Evolutionary conservation across 1,140 invertebrate genomes (phyloP).

Genomic region (Scaptomyza graminum): DNA sequence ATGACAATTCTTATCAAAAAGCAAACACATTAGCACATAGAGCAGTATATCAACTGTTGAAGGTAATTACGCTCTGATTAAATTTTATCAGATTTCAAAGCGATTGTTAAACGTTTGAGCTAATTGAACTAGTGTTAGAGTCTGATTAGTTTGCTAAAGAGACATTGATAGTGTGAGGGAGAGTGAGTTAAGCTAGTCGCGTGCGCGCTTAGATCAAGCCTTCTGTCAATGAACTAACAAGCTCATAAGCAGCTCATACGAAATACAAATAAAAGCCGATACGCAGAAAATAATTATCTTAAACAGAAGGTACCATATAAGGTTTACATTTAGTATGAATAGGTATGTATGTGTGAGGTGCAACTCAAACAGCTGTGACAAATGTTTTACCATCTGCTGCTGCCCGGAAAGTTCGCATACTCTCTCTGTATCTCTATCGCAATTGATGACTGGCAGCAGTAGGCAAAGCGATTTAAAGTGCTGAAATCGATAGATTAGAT

Average conservation of each 20-base stretch:
- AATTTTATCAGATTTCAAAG: slow-evolving; percentile 21
- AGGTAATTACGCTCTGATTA: slow-evolving; percentile 14
- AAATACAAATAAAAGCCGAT: background rate
- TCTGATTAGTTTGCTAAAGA: slow-evolving; percentile 19
- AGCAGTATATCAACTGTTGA: slow-evolving; percentile 17
- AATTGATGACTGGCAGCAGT: background rate
- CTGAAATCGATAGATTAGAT: slow-evolving; percentile 65
- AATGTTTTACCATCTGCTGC: slow-evolving; percentile 48
- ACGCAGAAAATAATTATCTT: background rate
- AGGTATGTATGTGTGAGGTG: background rate
- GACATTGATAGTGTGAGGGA: background rate
- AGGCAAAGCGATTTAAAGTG: slow-evolving; percentile 35
- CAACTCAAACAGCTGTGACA: slow-evolving; percentile 65
- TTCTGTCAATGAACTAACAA: background rate
- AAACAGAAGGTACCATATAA: slow-evolving; percentile 9
- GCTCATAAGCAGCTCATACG: background rate
- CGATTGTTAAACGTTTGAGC: slow-evolving; percentile 12
- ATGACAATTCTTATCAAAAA: slow-evolving; percentile 23
- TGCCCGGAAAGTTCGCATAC: slow-evolving; percentile 22
- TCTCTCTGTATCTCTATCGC: slow-evolving; percentile 1
- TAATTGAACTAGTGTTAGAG: slow-evolving; percentile 7
- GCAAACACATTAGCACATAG: background rate
- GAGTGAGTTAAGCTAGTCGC: background rate
- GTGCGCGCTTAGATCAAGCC: slow-evolving; percentile 1
- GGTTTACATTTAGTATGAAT: slow-evolving; percentile 32